Percentiles rank a stretch among this genome's conserved stretches.
Conservation (phyloP, 92 coral and sea anemone genomes). For the Bergia sp. region DNA sequence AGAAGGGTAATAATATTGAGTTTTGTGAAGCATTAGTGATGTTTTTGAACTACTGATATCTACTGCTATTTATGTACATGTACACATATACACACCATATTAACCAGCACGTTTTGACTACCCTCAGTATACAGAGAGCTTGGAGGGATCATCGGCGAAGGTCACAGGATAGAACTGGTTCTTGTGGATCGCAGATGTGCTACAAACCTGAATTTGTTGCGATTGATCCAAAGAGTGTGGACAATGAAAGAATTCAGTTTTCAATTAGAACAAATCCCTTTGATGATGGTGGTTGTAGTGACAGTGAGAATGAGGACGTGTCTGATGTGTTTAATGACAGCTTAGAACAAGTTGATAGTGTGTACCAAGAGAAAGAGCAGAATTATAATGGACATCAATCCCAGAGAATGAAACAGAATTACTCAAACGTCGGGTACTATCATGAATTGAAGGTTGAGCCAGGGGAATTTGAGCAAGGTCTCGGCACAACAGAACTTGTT, state of each 20-base stretch:
- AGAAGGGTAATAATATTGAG: no score
- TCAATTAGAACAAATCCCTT: slow-evolving; percentile 86
- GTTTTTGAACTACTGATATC: no score
- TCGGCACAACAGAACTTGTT: slow-evolving; percentile 61
- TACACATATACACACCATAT: no score
- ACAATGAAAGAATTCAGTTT: slow-evolving; percentile 35
- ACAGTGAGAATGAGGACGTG: slow-evolving; percentile 64
- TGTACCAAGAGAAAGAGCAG: slow-evolving; percentile 38
- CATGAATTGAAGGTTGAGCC: slow-evolving; percentile 31
- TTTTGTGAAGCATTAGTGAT: no score
- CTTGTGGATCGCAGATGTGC: neutral
- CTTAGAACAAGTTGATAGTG: slow-evolving; percentile 80
- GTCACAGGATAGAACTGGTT: slow-evolving; percentile 21
- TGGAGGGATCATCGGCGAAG: no score
- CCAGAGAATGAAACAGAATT: slow-evolving; percentile 8
- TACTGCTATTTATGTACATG: no score
- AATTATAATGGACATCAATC: slow-evolving; percentile 27
- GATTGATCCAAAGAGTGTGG: slow-evolving; percentile 37
- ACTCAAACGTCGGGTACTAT: slow-evolving; percentile 33
- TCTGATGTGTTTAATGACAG: slow-evolving; percentile 83
- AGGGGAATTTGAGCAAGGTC: slow-evolving; percentile 57
- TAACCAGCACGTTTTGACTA: no score
- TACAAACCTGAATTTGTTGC: slow-evolving; percentile 56
- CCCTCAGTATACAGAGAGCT: no score
- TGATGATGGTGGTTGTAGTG: slow-evolving; percentile 46